Evolutionary conservation across 2,797 vertebrate species (phyloP).

Genomic region (Sebastes oblongus): DNA sequence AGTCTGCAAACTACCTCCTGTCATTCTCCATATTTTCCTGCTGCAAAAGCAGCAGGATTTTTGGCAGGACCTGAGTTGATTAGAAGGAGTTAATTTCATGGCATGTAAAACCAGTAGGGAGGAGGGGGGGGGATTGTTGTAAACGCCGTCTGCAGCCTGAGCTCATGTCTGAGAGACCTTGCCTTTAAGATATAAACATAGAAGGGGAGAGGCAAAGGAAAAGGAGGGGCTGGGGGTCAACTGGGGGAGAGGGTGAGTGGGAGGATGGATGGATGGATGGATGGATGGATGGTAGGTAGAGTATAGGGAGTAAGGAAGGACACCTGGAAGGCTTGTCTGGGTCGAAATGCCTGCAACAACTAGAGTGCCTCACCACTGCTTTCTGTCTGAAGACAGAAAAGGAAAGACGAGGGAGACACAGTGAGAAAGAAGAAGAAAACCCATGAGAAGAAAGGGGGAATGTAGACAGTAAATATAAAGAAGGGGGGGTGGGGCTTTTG

Average conservation of each 20-base stretch:
- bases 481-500: slow-evolving; percentile 37
- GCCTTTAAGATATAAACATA: slow-evolving; percentile 21
- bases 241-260: neutral
- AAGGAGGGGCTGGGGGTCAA: slow-evolving; percentile 11
- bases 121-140: slow-evolving; percentile 40
- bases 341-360: slow-evolving; percentile 49
- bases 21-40: neutral
- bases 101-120: slow-evolving; percentile 58
- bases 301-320: slow-evolving; percentile 29
- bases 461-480: slow-evolving; percentile 47
- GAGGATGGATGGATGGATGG: neutral
- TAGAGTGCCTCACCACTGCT: neutral
- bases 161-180: slow-evolving; percentile 62
- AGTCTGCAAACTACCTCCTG: neutral
- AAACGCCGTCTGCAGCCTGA: slow-evolving; percentile 64
- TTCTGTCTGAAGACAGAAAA: slow-evolving; percentile 15
- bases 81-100: slow-evolving; percentile 70
- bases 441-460: slow-evolving; percentile 26
- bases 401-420: neutral
- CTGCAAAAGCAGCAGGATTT: slow-evolving; percentile 1
- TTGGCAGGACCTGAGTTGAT: slow-evolving; percentile 43
- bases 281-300: neutral
- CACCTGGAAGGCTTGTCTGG: slow-evolving; percentile 55
- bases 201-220: neutral
- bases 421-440: slow-evolving; percentile 26